Base-by-base conservation (phyloP, 1,140 invertebrate species). In the Adelges cooleyi region DNA sequence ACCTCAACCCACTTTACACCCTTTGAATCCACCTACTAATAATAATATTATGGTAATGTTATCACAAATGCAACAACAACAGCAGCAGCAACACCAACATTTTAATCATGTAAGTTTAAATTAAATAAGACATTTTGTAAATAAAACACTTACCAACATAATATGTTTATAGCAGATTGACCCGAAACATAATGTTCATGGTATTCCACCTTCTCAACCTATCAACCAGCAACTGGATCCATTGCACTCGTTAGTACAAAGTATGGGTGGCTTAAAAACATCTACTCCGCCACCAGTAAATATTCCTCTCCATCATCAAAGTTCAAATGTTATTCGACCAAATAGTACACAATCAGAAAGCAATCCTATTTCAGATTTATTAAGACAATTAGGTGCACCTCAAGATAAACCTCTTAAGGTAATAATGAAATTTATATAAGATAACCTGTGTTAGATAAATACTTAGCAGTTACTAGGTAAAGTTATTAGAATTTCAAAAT, bases 341-440 rank as follows among this genome's bases (percentile, higher is more conserved):
- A 62, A 15, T 62, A 62, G 40, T 48, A 25, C 17, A 27, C 56
- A 74, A 53, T 74, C 78, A 38, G 75, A 76, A 40, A 44, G 42
- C 20, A 65, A 80, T 73, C 76, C 79, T 0, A 78, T 81, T 49
- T 77, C 77, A 68, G 78, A 74, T 68, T 71, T 80, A 62, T 67
- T 81, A 53, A 75, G 79, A 49, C 79, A 81, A 52, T 70, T 81
- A 0, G 74, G 73, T 15, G 54, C 54, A 20, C 54, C 66, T 25
- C 46, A 54, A 48, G 66, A 67, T 53, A 73, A 74, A 25, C 66
- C 67, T 38, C 27, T 66, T 6, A 76, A 74, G 40, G 72, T 72
- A 40, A 74, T 27, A 44, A 25, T 8, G n/a, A n/a, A n/a, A n/a
- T 38, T 38, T 38, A 38, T 38, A 38, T 38, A 6, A 38, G 36